Evolutionary conservation across 1,140 invertebrate genomes (phyloP), one percentile per base, ranked within the genome.

Genomic region (Conus ventricosus): DNA sequence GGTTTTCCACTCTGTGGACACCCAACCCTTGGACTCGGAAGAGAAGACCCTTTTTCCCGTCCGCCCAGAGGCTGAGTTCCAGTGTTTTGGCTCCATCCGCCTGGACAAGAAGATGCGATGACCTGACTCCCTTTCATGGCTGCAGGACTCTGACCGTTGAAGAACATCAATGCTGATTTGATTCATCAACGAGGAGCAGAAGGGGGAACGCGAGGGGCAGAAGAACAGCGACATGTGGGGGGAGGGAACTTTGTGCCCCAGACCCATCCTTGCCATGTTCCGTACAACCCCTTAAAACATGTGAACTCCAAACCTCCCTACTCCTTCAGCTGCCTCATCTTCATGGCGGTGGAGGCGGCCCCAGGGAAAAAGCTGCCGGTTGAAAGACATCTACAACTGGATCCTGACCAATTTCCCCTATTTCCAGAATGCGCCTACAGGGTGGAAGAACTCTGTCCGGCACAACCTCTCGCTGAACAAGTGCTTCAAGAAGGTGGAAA

Each of bases 331-430:
- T 99, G 98, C 95, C 96, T 99, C 63, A 99, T 99, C 92, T 99
- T 99, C 95, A 99, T 99, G 98, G 98, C 98, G 27, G 98, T 99
- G 90, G 98, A 99, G 95, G 97, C 98, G 90, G 98, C 98, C 0
- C 96, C 97, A 7, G 96, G 97, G 78, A 97, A 98, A 94, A 98
- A 98, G 10, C 94, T 99, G 87, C 98, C 98, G 4, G 98, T 99
- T 99, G 0, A 99, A 99, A 85, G 94, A 95, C 90, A 95, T 95
- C 89, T 95, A 95, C 89, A 92, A 92, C 54, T 95, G 95, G 95
- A 95, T 95, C 57, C 91, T 95, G 84, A 93, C 90, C 20, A 94
- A 95, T 84, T 95, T 95, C 89, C 94, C 95, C 13, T 95, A 95
- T 90, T 95, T 95, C 91, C 93, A 94, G 87, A 95, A 94, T 91